Base-by-base conservation (phyloP, 2,113 vertebrate species). In the Podarcis cretensis region DNA sequence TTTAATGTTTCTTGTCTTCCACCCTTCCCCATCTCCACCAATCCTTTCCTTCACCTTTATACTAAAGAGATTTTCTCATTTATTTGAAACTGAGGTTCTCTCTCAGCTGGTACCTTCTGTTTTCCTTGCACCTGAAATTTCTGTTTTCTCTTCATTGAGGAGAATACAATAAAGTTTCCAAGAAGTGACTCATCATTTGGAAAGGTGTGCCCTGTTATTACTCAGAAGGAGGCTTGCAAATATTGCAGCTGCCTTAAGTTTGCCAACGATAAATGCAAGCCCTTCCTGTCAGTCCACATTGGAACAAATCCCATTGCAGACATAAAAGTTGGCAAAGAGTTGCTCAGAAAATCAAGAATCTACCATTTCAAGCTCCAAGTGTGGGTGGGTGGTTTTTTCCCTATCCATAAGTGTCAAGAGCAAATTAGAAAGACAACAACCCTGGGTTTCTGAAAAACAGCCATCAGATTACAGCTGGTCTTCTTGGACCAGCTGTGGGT, bases 261-360 rank as follows among this genome's bases (percentile, higher is more conserved):
- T 94, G 90, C 83, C 85, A 95, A 92, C 95, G 92, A 94, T 94
- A 95, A 92, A 1, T 92, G 68, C 68, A 90, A 91, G 83, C 71
- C 80, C 32, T 83, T 89, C 86, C 87, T 84, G 3, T 90, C 87
- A 65, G 94, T 75, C 27, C 76, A 65, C 40, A 13, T 89, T 84
- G 81, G 75, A 93, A 76, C 59, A 82, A 86, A 89, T 86, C 81
- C 78, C 81, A 48, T 6, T 89, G 57, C 90, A 85, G 81, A 89
- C 85, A 63, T 59, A 92, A 89, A 12, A 92, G 89, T 66, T 86
- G 90, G 89, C 88, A 91, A 76, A 87, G 89, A 89, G 81, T 94
- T 95, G 90, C 92, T 95, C 88, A 37, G 20, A 93, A 83, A 43
- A 87, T 89, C 86, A 81, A 91, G 93, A 90, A 91, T 85, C n/a